Base-by-base conservation (phyloP, 2,888 invertebrate genomes). In the Spilarctia lutea region DNA sequence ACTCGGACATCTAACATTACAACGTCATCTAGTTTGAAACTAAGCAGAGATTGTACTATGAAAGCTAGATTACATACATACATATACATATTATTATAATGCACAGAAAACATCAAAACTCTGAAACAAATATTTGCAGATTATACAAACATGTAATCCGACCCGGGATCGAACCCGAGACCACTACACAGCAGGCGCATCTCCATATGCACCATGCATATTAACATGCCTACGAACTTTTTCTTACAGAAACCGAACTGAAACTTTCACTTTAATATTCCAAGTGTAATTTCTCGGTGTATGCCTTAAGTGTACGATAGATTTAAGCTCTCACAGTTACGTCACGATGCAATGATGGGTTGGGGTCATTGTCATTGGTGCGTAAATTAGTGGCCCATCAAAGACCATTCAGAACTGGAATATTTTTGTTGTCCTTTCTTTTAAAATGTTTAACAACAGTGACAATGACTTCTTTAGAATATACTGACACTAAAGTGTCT, bases 341-440 rank as follows among this genome's bases (percentile, higher is more conserved):
- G 83, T 88, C 88, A 86, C 86, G 84, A 80, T 84, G 81, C 78
- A 86, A 83, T 86, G 85, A 83, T 86, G 86, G 84, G 82, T 82
- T 78, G 85, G 86, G 89, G 89, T 89, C 89, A 89, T 89, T 89
- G 89, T 89, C 88, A 87, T 84, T 81, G 85, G 84, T 81, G 85
- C 85, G 85, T 86, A 87, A 86, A 84, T 84, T 81, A 82, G 74
- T 79, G 80, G 79, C 79, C 77, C 75, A 74, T 73, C 65, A 71
- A 76, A 75, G 66, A 80, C 72, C 76, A 76, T 75, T 65, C 33
- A 66, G n/a, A 63, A 73, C 68, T 68, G 52, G 56, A 73, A 71
- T 69, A 68, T 68, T 71, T 71, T 69, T 70, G 70, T 72, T 66
- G 27, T 75, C 30, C 68, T 72, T 70, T 69, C 69, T 75, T 74